Evolutionary conservation across 2,113 vertebrate species (phyloP), one percentile per base, ranked within the genome.

Genomic region (Caracal caracal): DNA sequence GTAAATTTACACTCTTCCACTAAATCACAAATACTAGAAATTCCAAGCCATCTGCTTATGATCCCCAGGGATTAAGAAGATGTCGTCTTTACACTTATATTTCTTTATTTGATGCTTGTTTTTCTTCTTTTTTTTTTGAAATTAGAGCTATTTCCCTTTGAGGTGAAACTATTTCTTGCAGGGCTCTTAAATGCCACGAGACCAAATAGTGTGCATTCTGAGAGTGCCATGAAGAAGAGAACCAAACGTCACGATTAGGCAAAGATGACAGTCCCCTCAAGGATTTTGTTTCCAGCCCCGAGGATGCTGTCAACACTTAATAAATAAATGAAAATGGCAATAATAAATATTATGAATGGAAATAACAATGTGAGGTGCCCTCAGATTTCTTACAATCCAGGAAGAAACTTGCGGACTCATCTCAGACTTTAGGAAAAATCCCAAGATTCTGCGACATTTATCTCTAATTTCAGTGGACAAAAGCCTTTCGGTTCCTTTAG

Each of bases 251-350:
- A 47, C 51, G 59, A 5, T 37, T 19, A 87, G 86, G 20, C 63
- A 63, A 66, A 84, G 56, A 43, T 43, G 8, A 5, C 5, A n/a
- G 43, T 56, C 33, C 61, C 73, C 80, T 66, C 43, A 10, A 85
- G 59, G 65, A 63, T 65, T 92, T 59, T 20, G 9, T 79, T 89
- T 63, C 37, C n/a, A 92, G 80, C 20, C 76, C 68, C 10, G 51
- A 59, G 28, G 37, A 47, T 30, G 40, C 53, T 26, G 11, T 90
- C 79, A 91, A 59, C 84, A 86, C 83, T 49, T 85, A 59, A n/a
- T 92, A 93, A 80, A 81, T 80, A 86, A 94, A 78, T 76, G 59
- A 86, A 92, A 53, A 35, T 17, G 80, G 51, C 22, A 90, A 35
- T 47, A 90, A 65, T 61, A 63, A 92, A 80, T 82, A 94, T 43